Base-by-base conservation (phyloP, 2,113 vertebrate genomes). In the Oreochromis spilurus region DNA sequence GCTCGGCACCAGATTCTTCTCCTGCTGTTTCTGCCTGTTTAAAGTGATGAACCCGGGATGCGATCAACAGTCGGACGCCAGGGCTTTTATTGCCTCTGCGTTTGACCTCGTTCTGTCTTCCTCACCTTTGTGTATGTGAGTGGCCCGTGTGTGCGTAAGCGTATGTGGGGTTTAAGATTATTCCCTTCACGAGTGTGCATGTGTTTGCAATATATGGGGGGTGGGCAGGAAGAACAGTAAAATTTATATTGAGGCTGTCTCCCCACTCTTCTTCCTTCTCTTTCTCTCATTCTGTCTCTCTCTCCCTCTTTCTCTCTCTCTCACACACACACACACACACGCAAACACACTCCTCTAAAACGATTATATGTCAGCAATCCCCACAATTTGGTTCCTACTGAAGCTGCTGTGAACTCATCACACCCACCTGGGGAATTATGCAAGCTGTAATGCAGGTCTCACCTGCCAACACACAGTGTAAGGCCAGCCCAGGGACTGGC, bases 331-430 rank as follows among this genome's bases (percentile, higher is more conserved):
- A 54, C 55, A 40, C 50, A 62, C 67, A 82, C 88, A 81, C 60
- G n/a, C 88, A 78, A 86, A 60, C 87, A 83, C 87, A 72, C 86
- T 86, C 65, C 82, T 93, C 93, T 95, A 94, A 96, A 97, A 96
- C 89, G 95, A 96, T 96, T 96, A 96, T 95, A 94, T 96, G 96
- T 96, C 96, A 96, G 95, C 95, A 95, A 92, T 95, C 84, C 93
- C 91, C 77, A 87, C 94, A 93, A 94, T 96, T 95, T 95, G 91
- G 92, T 95, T 96, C 87, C 93, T 90, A 93, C 91, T 94, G 95
- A 95, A 95, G 94, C 94, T 92, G 90, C 86, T 91, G 89, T 96
- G 94, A 96, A 96, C 96, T 96, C 95, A 96, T 96, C 94, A 82
- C 93, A 96, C 93, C 94, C 94, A 95, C 96, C 94, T 93, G 87